Evolutionary conservation across 2,888 invertebrate species (phyloP), one percentile per base, ranked within the genome.

Genomic region (Chelonus formosanus): DNA sequence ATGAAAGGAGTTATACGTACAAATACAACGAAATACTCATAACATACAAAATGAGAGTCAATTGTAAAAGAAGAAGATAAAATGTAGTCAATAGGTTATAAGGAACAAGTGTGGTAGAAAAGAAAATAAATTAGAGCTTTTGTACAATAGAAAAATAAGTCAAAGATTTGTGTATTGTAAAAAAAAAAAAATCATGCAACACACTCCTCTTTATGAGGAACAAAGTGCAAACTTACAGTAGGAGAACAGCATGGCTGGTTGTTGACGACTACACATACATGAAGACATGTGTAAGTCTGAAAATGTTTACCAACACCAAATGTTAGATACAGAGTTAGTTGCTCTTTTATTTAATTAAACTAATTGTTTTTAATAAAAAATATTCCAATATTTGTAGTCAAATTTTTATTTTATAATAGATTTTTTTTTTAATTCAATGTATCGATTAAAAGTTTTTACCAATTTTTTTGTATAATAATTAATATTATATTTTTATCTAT

Each of bases 251-350:
- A 94, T 75, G 91, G 91, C 78, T 90, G 89, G 85, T 92, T 92
- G 90, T 92, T 93, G 88, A 92, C 90, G 81, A 90, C 86, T 82
- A 93, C 92, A 87, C 94, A 95, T 85, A 94, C 94, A 87, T 95
- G 94, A 75, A 95, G 90, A 84, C 94, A 92, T 80, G 94, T 94
- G 88, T 95, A 95, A 74, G 92, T 93, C 95, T 95, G 93, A 56
- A 87, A 88, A 68, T 69, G 34, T 52, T 75, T 71, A 65, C 74
- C 72, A 71, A 71, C 70, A 74, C 74, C 72, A 66, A 31, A 67
- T 71, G 20, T 7, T 58, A 58, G 4, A 4, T 20, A 20, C 20
- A 20, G 20, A 20, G 20, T 20, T 20, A 20, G 20, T 20, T 20
- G 2, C 20, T 2, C 20, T 20, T 20, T 20, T 20, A 20, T 20